phyloP scores from a whole-genome alignment of 2,113 vertebrate genomes.

The Callipepla squamata region DNA sequence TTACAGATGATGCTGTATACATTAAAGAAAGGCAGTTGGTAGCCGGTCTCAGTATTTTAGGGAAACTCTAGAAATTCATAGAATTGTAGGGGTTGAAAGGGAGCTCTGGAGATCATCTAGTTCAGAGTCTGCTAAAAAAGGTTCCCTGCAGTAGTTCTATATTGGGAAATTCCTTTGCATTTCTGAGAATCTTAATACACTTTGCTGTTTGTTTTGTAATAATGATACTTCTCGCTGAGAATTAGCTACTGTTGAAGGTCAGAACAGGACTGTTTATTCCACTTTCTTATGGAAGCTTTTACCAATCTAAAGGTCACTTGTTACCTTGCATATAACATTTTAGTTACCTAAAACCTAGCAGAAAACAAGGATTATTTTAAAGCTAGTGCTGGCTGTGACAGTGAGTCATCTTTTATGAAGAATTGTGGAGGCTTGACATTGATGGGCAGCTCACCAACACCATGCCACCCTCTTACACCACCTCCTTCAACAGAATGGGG shows the following conservation, averaged over 20 bases:
- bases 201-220: background rate
- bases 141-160: too few relatives aligned
- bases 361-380: background rate
- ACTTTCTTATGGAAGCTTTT: background rate
- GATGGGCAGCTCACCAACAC: background rate
- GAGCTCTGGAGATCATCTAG: too few relatives aligned
- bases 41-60: background rate
- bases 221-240: background rate
- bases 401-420: background rate
- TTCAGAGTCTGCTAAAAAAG: too few relatives aligned
- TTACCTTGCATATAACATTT: background rate
- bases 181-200: background rate
- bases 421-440: background rate
- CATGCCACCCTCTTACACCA: background rate
- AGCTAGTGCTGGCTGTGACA: background rate
- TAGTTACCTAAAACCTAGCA: background rate
- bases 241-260: background rate
- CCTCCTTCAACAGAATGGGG: background rate
- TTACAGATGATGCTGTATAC: background rate
- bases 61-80: background rate
- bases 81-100: too few relatives aligned
- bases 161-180: background rate
- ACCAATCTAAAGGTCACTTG: background rate
- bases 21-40: background rate
- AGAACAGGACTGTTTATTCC: background rate